Evolutionary conservation across 2,888 invertebrate species (phyloP), one percentile per base, ranked within the genome.

Genomic region (Neoitamus cyanurus): DNA sequence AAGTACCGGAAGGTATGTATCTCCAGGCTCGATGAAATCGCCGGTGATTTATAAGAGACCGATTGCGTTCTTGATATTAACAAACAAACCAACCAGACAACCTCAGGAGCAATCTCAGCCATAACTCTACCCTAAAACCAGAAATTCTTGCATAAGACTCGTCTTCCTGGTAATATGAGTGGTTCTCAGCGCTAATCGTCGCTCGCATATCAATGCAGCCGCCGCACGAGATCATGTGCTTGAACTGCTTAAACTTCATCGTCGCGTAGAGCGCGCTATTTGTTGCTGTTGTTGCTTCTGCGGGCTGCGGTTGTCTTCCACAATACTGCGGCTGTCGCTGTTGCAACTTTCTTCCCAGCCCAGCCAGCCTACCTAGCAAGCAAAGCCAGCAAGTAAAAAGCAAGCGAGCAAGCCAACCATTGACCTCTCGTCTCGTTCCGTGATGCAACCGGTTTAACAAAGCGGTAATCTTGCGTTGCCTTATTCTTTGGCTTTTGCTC

Each of bases 141-240:
- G 78, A 78, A 78, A 78, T 78, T 78, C 78, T 58, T 78, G 78
- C 78, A 78, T 78, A 78, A 78, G 78, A 78, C 20, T 15, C 78
- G 78, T 78, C 78, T 78, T 78, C 78, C 78, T 78, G 78, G 78
- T 78, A 78, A 48, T 31, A 34, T 58, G 78, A 78, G 78, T 78
- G 42, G 31, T 78, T 77, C 78, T 46, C 78, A 46, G 78, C 42
- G 25, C 48, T 42, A 48, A 78, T 75, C 75, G 58, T 31, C 15
- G 78, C 31, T 78, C 58, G 78, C 58, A 78, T 78, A 78, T 78
- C 78, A 78, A 48, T 78, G 78, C 78, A 78, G 42, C 31, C 46
- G 78, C 48, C 70, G 70, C 58, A 9, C 25, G 58, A 58, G 42
- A 75, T 75, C 75, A 75, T 37, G 42, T 75, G 75, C 58, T 75